Evolutionary conservation across 2,113 vertebrate genomes (phyloP), one percentile per base, ranked within the genome.

Genomic region (Mustela nigripes): DNA sequence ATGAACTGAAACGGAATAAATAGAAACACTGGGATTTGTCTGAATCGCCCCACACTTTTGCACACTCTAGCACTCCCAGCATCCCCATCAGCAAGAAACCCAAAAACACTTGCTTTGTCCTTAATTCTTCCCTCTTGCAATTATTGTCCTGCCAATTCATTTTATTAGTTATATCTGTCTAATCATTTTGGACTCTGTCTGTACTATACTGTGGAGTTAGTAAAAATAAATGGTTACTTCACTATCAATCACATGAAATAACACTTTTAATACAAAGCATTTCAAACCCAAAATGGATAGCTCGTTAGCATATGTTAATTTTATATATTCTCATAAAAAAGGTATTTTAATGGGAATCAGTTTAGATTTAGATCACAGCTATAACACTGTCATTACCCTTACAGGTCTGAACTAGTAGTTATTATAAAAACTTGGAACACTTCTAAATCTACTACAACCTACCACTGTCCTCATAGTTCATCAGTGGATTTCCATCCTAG

Each of bases 351-450:
- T 48, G 15, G 48, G 48, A 90, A 82, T 86, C 33, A 86, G 79
- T 84, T 96, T 90, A 93, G 80, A 91, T 97, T 96, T 76, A 67
- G 12, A 74, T 56, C 74, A 71, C 19, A 90, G 36, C 91, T 97
- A 50, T 82, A 97, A 62, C 85, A 96, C 74, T 97, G 94, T 97
- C 97, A 95, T 98, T 96, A 96, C 53, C 90, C 97, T 98, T 95
- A 94, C 1, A 56, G 33, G 71, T 92, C 91, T 98, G 93, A 98
- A 98, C 94, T 86, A 42, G 95, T 93, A 96, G 98, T 98, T 98
- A 94, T 89, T 96, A 95, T 97, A 98, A 98, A 96, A 98, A 98
- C 96, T 79, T 96, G 95, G 95, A 98, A 98, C 50, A 93, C 39
- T 94, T 97, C 63, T 96, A 96, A 95, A 97, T 78, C 80, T 79